phyloP scores from a whole-genome alignment of 2,888 invertebrate genomes.

The Seira sanloemensis region DNA sequence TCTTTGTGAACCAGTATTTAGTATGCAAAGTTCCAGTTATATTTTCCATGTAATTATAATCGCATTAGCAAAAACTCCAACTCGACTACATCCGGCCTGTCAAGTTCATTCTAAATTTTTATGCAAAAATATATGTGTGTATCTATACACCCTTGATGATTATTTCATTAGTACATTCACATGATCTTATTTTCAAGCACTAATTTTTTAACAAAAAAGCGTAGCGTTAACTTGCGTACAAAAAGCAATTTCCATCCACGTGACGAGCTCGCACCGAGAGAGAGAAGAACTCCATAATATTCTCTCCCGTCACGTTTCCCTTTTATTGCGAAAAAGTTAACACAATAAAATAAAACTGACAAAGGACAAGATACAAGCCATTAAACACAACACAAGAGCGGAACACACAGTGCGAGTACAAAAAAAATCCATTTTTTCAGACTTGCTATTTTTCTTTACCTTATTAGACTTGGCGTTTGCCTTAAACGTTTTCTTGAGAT shows the following conservation, averaged over 20 bases:
- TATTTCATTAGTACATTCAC: neutral
- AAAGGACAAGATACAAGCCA: neutral
- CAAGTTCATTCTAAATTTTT: neutral
- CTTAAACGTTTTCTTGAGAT: constrained; percentile 58
- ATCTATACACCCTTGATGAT: neutral
- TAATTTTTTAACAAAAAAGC: neutral
- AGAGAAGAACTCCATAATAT: neutral
- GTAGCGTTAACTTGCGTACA: neutral
- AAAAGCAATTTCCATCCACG: neutral
- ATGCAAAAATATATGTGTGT: neutral
- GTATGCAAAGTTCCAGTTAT: too few species aligned
- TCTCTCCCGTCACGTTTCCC: neutral
- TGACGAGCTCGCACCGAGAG: neutral
- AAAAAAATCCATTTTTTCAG: neutral
- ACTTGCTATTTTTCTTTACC: constrained; percentile 23
- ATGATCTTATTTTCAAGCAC: neutral
- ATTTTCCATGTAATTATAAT: neutral
- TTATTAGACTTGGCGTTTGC: constrained; percentile 28
- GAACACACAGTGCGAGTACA: neutral
- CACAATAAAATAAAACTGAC: neutral
- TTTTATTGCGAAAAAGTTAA: neutral
- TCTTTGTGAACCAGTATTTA: too few species aligned
- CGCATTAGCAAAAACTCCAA: neutral
- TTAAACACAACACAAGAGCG: neutral
- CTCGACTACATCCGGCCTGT: neutral